These are phyloP conservation scores for Iguana delicatissima DNA, from an alignment of 2,797 vertebrate species.

Conservation along the genomic window DNA sequence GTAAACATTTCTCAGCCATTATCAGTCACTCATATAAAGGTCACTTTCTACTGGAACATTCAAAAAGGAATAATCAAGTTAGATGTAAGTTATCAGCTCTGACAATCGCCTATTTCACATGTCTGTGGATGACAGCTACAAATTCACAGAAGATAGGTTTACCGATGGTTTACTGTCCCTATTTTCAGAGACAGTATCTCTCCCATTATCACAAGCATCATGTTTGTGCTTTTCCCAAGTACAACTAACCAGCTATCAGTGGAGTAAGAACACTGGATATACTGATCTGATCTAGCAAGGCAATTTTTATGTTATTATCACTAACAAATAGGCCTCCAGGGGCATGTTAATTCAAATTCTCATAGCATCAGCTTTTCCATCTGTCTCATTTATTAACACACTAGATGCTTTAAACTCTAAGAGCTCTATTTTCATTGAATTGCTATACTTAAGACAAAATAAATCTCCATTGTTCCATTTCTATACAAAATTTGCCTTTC, in stretches of 20 bases:
- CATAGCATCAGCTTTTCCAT: background rate
- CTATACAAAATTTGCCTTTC: background rate
- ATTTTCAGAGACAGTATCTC: background rate
- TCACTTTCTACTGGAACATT: background rate
- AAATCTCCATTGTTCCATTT: background rate
- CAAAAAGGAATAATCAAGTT: background rate
- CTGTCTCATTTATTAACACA: background rate
- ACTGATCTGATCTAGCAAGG: background rate
- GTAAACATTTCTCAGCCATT: background rate
- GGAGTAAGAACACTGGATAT: background rate
- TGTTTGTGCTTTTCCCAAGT: background rate
- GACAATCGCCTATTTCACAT: background rate
- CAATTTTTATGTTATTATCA: background rate
- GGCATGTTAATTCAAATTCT: background rate
- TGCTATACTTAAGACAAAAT: background rate
- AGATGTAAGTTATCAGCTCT: background rate
- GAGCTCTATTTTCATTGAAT: background rate
- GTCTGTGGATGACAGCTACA: background rate
- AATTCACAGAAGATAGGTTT: background rate
- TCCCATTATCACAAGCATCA: background rate
- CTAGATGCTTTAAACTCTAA: background rate
- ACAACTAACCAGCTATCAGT: background rate
- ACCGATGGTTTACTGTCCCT: background rate
- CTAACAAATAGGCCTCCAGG: background rate
- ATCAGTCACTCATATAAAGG: background rate